These are phyloP conservation scores for Chlorodrepanis virens DNA, from an alignment of 2,113 vertebrate genomes.

Conservation along the genomic window DNA sequence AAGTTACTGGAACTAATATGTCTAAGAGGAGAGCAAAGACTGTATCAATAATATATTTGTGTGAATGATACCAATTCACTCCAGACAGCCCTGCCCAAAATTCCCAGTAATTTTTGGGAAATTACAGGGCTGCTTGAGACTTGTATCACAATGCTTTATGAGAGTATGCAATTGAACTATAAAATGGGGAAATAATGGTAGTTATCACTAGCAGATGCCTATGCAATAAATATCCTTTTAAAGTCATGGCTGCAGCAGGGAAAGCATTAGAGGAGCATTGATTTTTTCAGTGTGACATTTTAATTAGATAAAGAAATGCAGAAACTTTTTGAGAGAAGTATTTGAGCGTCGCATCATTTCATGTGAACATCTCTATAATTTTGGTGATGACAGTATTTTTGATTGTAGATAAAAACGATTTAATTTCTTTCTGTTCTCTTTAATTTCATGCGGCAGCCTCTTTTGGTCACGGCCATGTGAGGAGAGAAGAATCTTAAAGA, in stretches of 20 bases:
- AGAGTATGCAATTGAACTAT: not conserved
- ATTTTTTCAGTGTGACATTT: not conserved
- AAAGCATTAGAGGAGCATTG: not conserved
- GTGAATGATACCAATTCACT: not conserved
- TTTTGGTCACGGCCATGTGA: not conserved
- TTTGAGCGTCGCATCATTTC: not conserved
- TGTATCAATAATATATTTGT: not conserved
- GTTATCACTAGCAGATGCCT: not conserved
- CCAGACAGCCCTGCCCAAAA: not conserved
- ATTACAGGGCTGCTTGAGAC: not conserved
- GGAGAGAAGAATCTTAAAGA: not conserved
- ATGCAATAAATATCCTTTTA: not conserved
- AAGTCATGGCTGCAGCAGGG: not conserved
- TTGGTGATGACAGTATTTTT: not conserved
- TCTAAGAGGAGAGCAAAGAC: not conserved
- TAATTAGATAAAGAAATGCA: not conserved
- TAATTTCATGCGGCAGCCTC: not conserved
- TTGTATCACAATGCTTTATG: not conserved
- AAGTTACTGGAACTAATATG: not conserved
- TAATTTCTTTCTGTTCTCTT: not conserved
- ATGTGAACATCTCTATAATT: not conserved
- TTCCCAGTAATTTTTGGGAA: not conserved
- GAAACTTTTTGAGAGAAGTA: not conserved
- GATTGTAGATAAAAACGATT: not conserved
- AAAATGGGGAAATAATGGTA: constrained; percentile 2